phyloP scores from a whole-genome alignment of 92 coral and sea anemone genomes.

The Montipora capitata region DNA sequence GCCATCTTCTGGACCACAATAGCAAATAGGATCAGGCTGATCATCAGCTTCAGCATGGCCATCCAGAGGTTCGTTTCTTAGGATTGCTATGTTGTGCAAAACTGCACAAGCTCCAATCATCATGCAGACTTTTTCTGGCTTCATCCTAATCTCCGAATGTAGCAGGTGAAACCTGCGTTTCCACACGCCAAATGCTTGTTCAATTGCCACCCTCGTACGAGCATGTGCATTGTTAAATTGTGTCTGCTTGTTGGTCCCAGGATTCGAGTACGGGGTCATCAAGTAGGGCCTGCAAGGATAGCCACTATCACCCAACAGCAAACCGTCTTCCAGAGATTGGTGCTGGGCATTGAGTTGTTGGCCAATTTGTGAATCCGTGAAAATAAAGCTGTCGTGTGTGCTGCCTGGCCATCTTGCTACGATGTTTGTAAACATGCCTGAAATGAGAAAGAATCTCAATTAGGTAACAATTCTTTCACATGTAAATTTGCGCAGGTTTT shows the following conservation, averaged over 20 bases:
- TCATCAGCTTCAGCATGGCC: slow-evolving; percentile 19
- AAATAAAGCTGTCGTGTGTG: slow-evolving; percentile 40
- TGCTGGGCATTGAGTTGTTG: slow-evolving; percentile 12
- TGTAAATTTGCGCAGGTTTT: not conserved
- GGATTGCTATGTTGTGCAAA: slow-evolving; percentile 65
- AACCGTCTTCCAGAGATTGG: no score
- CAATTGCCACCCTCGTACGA: slow-evolving; percentile 71
- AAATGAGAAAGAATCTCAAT: not conserved
- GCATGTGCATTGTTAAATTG: slow-evolving; percentile 62
- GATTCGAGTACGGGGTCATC: not conserved
- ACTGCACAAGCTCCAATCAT: slow-evolving; percentile 72
- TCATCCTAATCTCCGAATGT: slow-evolving; percentile 64
- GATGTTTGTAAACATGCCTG: slow-evolving; percentile 70
- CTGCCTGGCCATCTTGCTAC: slow-evolving; percentile 69
- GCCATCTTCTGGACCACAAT: slow-evolving; percentile 57
- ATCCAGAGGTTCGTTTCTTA: slow-evolving; percentile 41
- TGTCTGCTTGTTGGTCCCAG: slow-evolving; percentile 16
- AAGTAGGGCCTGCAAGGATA: slow-evolving; percentile 67
- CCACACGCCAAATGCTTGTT: slow-evolving; percentile 66
- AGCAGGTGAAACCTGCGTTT: slow-evolving; percentile 55
- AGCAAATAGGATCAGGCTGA: slow-evolving; percentile 15
- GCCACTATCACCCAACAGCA: slow-evolving; percentile 52
- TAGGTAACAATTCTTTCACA: slow-evolving; percentile 7
- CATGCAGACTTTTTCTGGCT: not conserved
- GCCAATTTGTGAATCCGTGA: not conserved